These are phyloP conservation scores for Aphelenchoides avenae DNA, from an alignment of 1,140 invertebrate genomes.

Conservation along the genomic window DNA sequence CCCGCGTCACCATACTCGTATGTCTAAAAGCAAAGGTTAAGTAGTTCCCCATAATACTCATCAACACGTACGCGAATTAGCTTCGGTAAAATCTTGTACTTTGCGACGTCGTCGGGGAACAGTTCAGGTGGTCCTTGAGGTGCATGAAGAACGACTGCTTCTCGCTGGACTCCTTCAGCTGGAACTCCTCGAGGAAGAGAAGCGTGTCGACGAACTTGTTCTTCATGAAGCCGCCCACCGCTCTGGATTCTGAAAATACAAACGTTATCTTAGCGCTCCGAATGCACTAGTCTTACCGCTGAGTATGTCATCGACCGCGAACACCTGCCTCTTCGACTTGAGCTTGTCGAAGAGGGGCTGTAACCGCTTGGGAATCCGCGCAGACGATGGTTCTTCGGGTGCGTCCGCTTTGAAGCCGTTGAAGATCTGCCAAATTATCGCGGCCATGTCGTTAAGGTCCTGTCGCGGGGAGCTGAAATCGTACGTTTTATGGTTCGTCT, in stretches of 20 bases:
- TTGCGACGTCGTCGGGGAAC: constrained; percentile 84
- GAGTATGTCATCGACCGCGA: constrained; percentile 32
- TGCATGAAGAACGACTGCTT: constrained; percentile 75
- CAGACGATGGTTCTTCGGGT: too few relatives aligned
- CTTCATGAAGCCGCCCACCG: constrained; percentile 84
- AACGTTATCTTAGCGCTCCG: too few relatives aligned
- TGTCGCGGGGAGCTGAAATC: constrained; percentile 79
- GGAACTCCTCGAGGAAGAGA: constrained; percentile 93
- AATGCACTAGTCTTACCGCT: constrained; percentile 18
- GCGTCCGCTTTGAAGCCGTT: constrained; percentile 74
- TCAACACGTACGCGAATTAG: constrained; percentile 81
- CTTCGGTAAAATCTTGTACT: constrained; percentile 89
- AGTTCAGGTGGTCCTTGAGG: constrained; percentile 77
- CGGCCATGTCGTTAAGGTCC: constrained; percentile 91
- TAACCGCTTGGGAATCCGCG: constrained; percentile 65
- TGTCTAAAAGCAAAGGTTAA: constrained; percentile 37
- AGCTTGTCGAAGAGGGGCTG: constrained; percentile 47
- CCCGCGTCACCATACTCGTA: constrained; percentile 61
- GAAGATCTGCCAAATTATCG: constrained; percentile 93
- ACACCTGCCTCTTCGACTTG: constrained; percentile 16
- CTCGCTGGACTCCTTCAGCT: constrained; percentile 63
- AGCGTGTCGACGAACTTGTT: constrained; percentile 90
- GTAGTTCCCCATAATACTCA: background rate
- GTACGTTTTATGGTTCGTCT: too few relatives aligned
- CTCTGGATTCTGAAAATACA: constrained; percentile 66